Evolutionary conservation across 2,797 vertebrate species (phyloP).

Genomic region (Falco cherrug): DNA sequence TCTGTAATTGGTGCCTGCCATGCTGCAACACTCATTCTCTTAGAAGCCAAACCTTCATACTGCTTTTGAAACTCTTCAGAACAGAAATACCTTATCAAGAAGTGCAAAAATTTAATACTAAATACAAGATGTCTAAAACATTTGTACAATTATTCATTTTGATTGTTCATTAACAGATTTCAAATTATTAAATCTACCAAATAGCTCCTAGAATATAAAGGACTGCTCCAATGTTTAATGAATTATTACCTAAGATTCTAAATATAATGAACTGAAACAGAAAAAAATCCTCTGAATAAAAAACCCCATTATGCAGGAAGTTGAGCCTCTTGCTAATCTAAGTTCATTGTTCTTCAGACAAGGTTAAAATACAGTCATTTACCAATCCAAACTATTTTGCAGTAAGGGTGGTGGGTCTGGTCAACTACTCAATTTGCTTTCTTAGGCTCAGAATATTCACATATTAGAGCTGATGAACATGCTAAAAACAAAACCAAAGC

Average conservation of each 20-base stretch:
- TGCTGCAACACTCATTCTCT: background rate
- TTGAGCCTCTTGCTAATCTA: background rate
- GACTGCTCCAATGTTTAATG: background rate
- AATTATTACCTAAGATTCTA: background rate
- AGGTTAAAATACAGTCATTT: background rate
- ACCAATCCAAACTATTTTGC: background rate
- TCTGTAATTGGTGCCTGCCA: background rate
- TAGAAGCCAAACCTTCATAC: background rate
- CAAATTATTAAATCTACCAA: background rate
- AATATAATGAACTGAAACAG: background rate
- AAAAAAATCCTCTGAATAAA: background rate
- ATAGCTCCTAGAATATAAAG: background rate
- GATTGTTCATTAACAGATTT: background rate
- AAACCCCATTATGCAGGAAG: background rate
- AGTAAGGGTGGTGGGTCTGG: background rate
- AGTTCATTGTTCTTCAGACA: background rate
- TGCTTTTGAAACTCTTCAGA: background rate
- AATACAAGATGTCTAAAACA: background rate
- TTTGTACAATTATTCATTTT: background rate
- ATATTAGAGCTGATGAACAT: background rate
- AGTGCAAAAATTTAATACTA: background rate
- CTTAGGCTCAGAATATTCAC: background rate
- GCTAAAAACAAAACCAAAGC: background rate
- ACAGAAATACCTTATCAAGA: background rate
- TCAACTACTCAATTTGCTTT: background rate